These are phyloP conservation scores for Spheniscus mendiculus DNA, from an alignment of 2,113 vertebrate genomes.

Conservation along the genomic window DNA sequence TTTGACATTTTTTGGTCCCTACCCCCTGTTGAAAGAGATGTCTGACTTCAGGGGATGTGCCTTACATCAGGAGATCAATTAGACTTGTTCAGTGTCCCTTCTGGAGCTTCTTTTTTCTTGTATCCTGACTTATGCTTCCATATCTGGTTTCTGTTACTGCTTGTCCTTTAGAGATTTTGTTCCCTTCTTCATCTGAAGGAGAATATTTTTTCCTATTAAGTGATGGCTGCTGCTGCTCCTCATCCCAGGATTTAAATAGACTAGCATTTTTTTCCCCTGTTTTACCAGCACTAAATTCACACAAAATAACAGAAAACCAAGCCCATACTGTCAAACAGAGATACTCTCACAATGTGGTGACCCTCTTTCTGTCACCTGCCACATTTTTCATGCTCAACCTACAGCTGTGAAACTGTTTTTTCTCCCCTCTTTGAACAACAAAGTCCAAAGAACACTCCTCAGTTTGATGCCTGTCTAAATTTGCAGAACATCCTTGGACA, in stretches of 20 bases:
- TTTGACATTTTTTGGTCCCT: not conserved
- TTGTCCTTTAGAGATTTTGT: not conserved
- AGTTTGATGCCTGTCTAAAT: conserved; percentile 31
- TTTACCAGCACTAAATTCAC: conserved; percentile 14
- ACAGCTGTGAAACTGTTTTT: conserved; percentile 46
- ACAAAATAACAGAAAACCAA: conserved; percentile 4
- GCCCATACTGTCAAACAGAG: not conserved
- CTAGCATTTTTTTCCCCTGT: not conserved
- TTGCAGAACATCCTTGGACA: conserved; percentile 21
- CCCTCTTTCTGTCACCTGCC: conserved; percentile 48
- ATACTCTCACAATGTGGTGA: conserved; percentile 2
- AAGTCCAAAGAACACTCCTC: not conserved
- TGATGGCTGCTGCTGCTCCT: not conserved
- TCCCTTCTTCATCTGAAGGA: not conserved
- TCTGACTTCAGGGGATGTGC: not conserved
- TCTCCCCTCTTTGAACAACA: not conserved
- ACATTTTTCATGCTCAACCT: conserved; percentile 26
- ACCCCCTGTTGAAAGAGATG: not conserved
- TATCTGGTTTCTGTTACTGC: not conserved
- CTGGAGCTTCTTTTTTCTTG: not conserved
- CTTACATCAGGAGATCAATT: not conserved
- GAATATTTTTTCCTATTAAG: conserved; percentile 4
- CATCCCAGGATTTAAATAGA: conserved; percentile 36
- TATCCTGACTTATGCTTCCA: not conserved
- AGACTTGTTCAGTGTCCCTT: not conserved